A percentile compares a stretch with the other conserved stretches of the same genome.
phyloP scores from a whole-genome alignment of 64 coral and sea anemone genomes.

The Stylophora pistillata region DNA sequence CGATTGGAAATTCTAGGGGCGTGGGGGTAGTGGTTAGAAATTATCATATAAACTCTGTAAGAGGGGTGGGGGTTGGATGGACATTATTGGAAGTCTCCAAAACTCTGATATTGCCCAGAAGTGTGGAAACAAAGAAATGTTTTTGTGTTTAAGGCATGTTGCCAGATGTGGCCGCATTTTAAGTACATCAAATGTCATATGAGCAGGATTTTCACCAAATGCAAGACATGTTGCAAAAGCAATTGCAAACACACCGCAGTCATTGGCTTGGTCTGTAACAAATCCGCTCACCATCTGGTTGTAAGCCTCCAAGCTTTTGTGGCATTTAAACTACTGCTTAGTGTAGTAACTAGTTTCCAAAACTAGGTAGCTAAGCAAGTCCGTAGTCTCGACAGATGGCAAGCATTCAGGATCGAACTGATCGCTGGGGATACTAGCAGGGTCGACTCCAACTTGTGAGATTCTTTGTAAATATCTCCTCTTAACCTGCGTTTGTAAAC shows the following conservation, averaged over 20 bases:
- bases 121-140: too few species aligned
- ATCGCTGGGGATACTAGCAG: slow-evolving; percentile 45
- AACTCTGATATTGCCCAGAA: too few species aligned
- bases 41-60: too few species aligned
- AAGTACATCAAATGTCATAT: slow-evolving; percentile 51
- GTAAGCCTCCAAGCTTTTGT: slow-evolving; percentile 68
- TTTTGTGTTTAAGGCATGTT: slow-evolving; percentile 58
- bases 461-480: slow-evolving; percentile 71
- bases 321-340: slow-evolving; percentile 37
- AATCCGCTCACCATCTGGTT: slow-evolving; percentile 63
- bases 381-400: slow-evolving; percentile 43
- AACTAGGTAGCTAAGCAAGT: slow-evolving; percentile 27
- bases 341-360: slow-evolving; percentile 39
- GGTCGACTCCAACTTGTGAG: slow-evolving; percentile 48
- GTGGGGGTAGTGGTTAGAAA: too few species aligned
- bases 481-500: slow-evolving; percentile 57
- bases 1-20: too few species aligned
- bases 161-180: slow-evolving; percentile 37
- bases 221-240: too few species aligned
- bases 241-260: too few species aligned
- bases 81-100: too few species aligned
- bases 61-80: too few species aligned
- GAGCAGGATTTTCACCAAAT: slow-evolving; percentile 40
- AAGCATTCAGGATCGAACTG: slow-evolving; percentile 41
- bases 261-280: slow-evolving; percentile 43